Evolutionary conservation across 2,113 vertebrate genomes (phyloP).

Genomic region (Bubo blakistoni): DNA sequence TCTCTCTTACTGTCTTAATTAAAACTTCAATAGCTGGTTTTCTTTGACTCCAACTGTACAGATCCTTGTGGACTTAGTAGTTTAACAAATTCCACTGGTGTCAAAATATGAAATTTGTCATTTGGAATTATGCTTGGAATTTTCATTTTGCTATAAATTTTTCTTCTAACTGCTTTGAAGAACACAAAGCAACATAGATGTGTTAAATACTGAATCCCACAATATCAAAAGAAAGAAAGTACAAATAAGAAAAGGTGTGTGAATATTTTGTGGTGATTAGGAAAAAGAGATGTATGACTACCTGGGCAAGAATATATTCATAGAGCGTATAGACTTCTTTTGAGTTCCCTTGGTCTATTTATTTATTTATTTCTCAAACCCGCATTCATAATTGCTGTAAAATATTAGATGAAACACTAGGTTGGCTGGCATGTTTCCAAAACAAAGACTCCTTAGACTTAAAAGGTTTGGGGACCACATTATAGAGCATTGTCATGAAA

Average conservation of each 20-base stretch:
- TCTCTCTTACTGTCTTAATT: not conserved
- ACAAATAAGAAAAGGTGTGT: not conserved
- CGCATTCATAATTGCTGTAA: not conserved
- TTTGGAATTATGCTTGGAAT: not conserved
- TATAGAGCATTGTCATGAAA: not conserved
- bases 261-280: not conserved
- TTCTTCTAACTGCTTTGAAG: not conserved
- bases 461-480: not conserved
- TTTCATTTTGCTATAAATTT: not conserved
- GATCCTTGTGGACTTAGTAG: not conserved
- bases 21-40: not conserved
- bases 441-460: not conserved
- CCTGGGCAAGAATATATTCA: not conserved
- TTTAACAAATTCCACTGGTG: not conserved
- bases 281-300: not conserved
- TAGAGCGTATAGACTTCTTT: not conserved
- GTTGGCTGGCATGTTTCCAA: not conserved
- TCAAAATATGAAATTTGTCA: not conserved
- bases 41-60: not conserved
- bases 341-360: not conserved
- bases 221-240: not conserved
- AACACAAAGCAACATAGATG: not conserved
- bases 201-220: not conserved
- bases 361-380: not conserved
- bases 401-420: not conserved